Conservation (phyloP, 1,140 invertebrate genomes). For the Drosophila lacteicornis region DNA sequence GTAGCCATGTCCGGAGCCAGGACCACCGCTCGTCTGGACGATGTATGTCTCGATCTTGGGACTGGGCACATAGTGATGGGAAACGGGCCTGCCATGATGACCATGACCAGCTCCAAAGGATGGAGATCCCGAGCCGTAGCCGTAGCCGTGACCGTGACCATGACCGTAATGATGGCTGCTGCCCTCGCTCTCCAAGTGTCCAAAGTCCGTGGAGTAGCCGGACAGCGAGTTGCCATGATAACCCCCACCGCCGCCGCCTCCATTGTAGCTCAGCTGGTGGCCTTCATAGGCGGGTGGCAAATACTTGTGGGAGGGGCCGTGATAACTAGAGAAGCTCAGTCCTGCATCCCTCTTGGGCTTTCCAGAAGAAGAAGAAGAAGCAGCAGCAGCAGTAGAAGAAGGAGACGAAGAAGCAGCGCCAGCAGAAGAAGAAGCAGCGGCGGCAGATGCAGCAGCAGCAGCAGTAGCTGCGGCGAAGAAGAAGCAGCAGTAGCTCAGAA, state of each 20-base stretch:
- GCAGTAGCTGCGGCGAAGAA: not conserved
- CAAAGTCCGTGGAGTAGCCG: conserved; percentile 25
- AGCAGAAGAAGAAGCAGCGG: not conserved
- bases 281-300: conserved; percentile 51
- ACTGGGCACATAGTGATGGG: conserved; percentile 27
- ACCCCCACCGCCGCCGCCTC: not conserved
- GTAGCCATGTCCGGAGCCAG: conserved; percentile 8
- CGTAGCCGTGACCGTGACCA: conserved; percentile 16
- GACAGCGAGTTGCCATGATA: conserved; percentile 38
- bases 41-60: conserved; percentile 74
- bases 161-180: conserved; percentile 53
- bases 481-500: conserved; percentile 16
- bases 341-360: conserved; percentile 25
- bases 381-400: not conserved
- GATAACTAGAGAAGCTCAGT: conserved; percentile 37
- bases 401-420: not conserved
- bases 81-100: conserved; percentile 21
- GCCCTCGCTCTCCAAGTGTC: conserved; percentile 17
- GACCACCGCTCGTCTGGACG: conserved; percentile 52
- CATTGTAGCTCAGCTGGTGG: conserved; percentile 17
- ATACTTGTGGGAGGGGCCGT: conserved; percentile 74
- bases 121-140: conserved; percentile 34
- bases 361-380: not conserved
- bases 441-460: not conserved
- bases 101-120: conserved; percentile 6